These are phyloP conservation scores for Euzetes globulus DNA, from an alignment of 2,888 invertebrate genomes.

Conservation along the genomic window DNA sequence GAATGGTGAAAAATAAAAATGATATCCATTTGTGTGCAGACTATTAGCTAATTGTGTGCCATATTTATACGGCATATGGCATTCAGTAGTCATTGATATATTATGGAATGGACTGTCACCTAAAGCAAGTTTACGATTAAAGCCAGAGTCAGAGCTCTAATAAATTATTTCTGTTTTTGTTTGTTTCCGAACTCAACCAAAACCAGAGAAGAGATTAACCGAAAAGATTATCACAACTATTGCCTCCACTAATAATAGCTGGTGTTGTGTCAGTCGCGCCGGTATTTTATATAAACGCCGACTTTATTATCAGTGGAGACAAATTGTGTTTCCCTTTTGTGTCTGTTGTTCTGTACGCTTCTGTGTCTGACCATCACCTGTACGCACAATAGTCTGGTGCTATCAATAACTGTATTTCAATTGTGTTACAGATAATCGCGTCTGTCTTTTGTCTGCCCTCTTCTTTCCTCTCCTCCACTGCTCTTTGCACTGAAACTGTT, in stretches of 20 bases:
- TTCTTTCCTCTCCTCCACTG: not conserved
- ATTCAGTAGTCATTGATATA: not conserved
- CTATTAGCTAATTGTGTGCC: constrained; percentile 1
- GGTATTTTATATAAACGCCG: not conserved
- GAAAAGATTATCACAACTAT: not conserved
- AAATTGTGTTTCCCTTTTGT: not conserved
- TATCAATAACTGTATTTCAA: not conserved
- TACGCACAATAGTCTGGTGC: not conserved
- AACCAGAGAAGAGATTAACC: not conserved
- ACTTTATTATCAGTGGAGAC: not conserved
- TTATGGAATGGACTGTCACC: not conserved
- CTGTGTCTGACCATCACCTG: not conserved
- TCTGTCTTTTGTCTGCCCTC: not conserved
- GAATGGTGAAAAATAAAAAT: not conserved
- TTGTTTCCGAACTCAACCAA: no score
- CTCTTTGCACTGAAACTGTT: not conserved
- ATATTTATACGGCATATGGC: not conserved
- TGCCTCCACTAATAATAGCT: no score
- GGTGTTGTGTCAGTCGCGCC: not conserved
- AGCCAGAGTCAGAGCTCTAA: not conserved
- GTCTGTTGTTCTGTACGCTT: not conserved
- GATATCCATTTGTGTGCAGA: not conserved
- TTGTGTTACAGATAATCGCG: not conserved
- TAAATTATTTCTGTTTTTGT: not conserved
- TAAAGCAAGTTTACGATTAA: not conserved